These are phyloP conservation scores for Pterophyllum scalare DNA, from an alignment of 2,113 vertebrate genomes.

Conservation along the genomic window DNA sequence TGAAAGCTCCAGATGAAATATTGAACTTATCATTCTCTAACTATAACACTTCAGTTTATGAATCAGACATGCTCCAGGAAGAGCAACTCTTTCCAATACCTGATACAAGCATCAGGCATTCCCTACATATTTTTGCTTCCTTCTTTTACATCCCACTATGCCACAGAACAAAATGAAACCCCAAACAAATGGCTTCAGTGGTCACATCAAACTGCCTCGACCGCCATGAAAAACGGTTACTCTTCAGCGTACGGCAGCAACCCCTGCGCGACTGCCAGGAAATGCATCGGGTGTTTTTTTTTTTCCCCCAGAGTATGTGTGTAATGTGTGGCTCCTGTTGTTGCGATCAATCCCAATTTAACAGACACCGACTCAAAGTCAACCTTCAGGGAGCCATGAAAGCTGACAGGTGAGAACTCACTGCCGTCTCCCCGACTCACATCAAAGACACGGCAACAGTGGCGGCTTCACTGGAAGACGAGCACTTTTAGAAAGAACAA, in stretches of 20 bases:
- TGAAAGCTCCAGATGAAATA: conserved; percentile 27
- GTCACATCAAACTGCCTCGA: conserved; percentile 71
- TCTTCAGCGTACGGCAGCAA: conserved; percentile 49
- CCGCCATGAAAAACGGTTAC: conserved; percentile 53
- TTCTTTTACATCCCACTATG: conserved; percentile 39
- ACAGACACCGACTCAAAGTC: conserved; percentile 78
- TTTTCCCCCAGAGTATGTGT: conserved; percentile 32
- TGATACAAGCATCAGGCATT: conserved; percentile 41
- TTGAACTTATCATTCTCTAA: conserved; percentile 50
- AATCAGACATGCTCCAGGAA: conserved; percentile 53
- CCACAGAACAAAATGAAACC: conserved; percentile 44
- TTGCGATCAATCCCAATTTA: conserved; percentile 84
- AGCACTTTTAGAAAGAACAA: conserved; percentile 77
- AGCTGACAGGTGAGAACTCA: conserved; percentile 83
- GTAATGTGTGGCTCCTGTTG: conserved; percentile 75
- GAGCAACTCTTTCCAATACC: conserved; percentile 39
- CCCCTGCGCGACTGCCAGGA: conserved; percentile 67
- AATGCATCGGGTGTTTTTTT: conserved; percentile 30
- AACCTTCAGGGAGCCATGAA: conserved; percentile 80
- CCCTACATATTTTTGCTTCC: conserved; percentile 27
- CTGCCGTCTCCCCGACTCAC: conserved; percentile 71
- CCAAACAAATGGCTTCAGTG: conserved; percentile 57
- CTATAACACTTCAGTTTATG: conserved; percentile 41
- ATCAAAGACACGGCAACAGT: conserved; percentile 71
- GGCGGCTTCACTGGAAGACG: conserved; percentile 60